These are phyloP conservation scores for Carpatolechia fugitivella DNA, from an alignment of 2,888 invertebrate genomes.

Conservation along the genomic window DNA sequence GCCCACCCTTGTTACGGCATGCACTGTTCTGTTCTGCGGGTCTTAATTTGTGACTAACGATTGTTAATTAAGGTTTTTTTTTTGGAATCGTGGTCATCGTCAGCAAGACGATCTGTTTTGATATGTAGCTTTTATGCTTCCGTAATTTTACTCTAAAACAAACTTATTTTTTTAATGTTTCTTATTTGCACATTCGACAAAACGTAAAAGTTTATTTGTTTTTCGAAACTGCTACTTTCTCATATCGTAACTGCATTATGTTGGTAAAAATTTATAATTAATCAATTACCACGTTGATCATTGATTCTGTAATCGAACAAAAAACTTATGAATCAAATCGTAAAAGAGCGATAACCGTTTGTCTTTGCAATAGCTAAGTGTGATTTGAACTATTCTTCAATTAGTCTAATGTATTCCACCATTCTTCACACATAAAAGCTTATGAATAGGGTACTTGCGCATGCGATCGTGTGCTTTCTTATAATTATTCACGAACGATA, in stretches of 20 bases:
- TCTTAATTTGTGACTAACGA: constrained; percentile 32
- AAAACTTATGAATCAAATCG: constrained; percentile 25
- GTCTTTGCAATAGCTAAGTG: constrained; percentile 24
- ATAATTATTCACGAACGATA: constrained; percentile 20
- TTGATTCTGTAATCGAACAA: constrained; percentile 1
- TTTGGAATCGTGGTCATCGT: background rate
- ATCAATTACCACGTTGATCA: background rate
- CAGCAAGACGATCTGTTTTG: background rate
- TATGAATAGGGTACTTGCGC: constrained; percentile 32
- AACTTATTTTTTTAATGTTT: no score
- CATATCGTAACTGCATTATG: no score
- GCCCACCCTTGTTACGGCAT: constrained; percentile 67
- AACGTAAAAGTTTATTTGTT: no score
- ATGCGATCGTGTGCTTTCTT: constrained; percentile 29
- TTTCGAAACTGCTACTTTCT: no score
- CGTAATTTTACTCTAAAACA: no score
- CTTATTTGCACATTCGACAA: no score
- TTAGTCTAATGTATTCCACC: constrained; percentile 39
- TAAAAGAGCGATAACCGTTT: constrained; percentile 27
- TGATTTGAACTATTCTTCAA: constrained; percentile 40
- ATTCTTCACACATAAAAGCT: constrained; percentile 35
- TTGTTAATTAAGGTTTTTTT: constrained; percentile 16
- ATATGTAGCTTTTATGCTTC: background rate
- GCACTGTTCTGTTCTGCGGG: constrained; percentile 41
- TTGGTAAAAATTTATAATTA: no score